Percentiles rank a stretch among this genome's conserved stretches.
phyloP scores from a whole-genome alignment of 1,140 invertebrate species.

The Leptestheria dahalacensis region DNA sequence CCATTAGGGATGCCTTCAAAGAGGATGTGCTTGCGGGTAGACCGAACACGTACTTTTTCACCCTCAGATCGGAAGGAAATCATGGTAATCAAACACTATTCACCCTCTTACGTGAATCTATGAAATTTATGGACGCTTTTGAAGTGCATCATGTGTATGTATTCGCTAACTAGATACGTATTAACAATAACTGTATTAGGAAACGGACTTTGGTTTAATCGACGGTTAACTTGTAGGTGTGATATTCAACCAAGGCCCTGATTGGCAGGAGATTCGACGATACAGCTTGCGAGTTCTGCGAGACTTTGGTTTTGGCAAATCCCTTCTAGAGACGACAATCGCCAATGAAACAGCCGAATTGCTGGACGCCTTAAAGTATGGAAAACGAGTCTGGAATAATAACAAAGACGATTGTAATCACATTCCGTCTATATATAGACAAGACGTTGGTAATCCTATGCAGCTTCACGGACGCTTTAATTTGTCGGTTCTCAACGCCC shows the following conservation, averaged over 20 bases:
- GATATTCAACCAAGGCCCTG: not conserved
- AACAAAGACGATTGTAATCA: not conserved
- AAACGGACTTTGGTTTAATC: not conserved
- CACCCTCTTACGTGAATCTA: not conserved
- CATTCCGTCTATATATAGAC: not conserved
- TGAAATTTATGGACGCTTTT: too few species aligned
- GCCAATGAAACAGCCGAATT: not conserved
- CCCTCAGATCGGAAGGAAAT: not conserved
- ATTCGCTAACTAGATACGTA: too few species aligned
- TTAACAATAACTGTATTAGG: too few species aligned
- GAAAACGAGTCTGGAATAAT: not conserved
- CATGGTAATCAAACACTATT: not conserved
- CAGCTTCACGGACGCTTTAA: not conserved
- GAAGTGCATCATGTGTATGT: too few species aligned
- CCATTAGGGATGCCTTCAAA: constrained; percentile 14
- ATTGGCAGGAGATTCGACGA: not conserved
- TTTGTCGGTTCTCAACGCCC: constrained; percentile 2
- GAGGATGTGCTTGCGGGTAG: constrained; percentile 15
- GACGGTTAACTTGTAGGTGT: not conserved
- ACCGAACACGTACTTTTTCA: not conserved
- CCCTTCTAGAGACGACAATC: not conserved
- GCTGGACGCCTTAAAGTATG: not conserved
- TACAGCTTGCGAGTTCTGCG: not conserved
- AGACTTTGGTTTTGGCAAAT: not conserved
- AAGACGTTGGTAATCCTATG: not conserved